phyloP scores from a whole-genome alignment of 2,113 vertebrate genomes.

The Ranitomeya imitator region DNA sequence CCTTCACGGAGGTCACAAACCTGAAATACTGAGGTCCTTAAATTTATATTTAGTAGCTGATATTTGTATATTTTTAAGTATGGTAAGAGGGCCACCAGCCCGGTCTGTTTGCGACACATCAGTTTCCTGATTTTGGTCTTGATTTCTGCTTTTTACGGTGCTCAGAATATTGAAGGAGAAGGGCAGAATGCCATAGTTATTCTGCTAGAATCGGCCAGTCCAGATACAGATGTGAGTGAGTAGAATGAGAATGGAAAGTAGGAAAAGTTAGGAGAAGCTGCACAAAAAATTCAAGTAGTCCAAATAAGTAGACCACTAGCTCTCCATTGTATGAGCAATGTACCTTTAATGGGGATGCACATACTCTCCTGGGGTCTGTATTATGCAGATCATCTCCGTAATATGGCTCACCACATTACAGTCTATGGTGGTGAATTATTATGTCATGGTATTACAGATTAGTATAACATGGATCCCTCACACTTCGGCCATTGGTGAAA shows the following conservation, averaged over 20 bases:
- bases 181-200: not conserved
- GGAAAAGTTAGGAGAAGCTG: not conserved
- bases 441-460: no score
- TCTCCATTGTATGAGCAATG: no score
- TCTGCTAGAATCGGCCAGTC: not conserved
- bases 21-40: not conserved
- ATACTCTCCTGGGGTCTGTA: no score
- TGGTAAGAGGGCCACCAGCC: not conserved
- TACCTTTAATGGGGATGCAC: no score
- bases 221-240: not conserved
- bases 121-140: slow-evolving; percentile 22
- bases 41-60: not conserved
- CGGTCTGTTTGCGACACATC: not conserved
- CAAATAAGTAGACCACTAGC: no score
- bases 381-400: no score
- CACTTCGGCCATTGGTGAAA: not conserved
- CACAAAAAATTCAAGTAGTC: not conserved
- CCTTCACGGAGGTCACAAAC: not conserved
- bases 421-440: no score
- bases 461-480: no score
- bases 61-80: not conserved
- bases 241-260: not conserved
- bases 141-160: slow-evolving; percentile 40
- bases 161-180: not conserved
- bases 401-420: no score